Conservation (phyloP, 2,797 vertebrate species). For the Coranthus polyacanthus region DNA sequence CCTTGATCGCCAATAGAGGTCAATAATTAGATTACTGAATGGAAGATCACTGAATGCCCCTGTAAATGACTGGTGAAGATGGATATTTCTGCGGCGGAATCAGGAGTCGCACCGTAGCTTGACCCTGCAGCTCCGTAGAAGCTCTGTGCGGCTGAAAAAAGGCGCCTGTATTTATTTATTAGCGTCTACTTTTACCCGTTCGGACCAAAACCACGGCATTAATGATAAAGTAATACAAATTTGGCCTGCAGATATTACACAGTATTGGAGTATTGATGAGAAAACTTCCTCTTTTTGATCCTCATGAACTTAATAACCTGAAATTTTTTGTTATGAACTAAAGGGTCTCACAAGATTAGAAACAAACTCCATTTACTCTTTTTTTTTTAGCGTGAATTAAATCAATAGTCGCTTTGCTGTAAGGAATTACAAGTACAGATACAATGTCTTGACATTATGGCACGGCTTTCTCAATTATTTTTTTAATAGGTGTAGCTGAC, state of each 20-base stretch:
- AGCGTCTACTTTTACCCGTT: not conserved
- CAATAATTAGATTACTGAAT: constrained; percentile 29
- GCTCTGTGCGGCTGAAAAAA: no score
- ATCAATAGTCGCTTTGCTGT: no score
- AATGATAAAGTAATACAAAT: constrained; percentile 5
- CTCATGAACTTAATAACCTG: not conserved
- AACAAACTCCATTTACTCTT: no score
- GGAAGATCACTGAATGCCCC: constrained; percentile 13
- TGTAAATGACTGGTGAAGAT: constrained; percentile 30
- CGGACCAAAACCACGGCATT: not conserved
- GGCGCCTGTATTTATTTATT: no score
- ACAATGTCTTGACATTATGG: no score
- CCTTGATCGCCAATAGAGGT: constrained; percentile 17
- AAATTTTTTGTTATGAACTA: not conserved
- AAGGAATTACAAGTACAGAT: no score
- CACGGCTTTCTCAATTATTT: no score
- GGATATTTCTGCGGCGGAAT: constrained; percentile 37
- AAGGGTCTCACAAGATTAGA: no score
- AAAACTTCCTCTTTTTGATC: not conserved
- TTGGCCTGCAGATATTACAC: not conserved
- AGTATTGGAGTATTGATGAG: not conserved
- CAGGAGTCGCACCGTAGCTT: not conserved
- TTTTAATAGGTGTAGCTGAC: not conserved
- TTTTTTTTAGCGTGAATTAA: no score
- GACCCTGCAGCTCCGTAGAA: constrained; percentile 7